Base-by-base conservation (phyloP, 2,888 invertebrate species). In the Drosophila subsilvestris region DNA sequence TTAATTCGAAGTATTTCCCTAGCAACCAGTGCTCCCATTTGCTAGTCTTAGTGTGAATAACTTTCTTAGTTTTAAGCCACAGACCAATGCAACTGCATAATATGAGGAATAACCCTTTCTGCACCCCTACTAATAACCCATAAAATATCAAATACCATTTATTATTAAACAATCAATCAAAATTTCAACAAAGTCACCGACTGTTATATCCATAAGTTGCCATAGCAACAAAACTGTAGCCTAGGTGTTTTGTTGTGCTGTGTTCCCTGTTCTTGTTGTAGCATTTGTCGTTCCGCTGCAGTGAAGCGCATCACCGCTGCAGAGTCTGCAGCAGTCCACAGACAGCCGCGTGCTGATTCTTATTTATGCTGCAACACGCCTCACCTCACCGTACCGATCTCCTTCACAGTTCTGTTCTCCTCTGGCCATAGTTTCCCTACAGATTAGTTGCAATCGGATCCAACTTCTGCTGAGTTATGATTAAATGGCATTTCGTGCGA, bases 401-500 rank as follows among this genome's bases (percentile, higher is more conserved):
- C 25, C 27, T 22, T 0, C 22, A 22, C 22, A 22, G 22, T 22
- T 22, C 22, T 22, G 22, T 22, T 22, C 22, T 22, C 25, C 25
- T 27, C 7, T 18, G 42, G 42, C 45, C 42, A 27, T n/a, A 2
- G 25, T 10, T 8, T 57, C 47, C 44, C 56, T 44, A 20, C 32
- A 60, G 66, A 55, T 63, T 32, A 47, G 63, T 48, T 63, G 70
- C 61, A 56, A 74, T 71, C 74, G 65, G 72, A 74, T 74, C 80
- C 84, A 79, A 78, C 75, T 66, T 72, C 63, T 68, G 75, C 75
- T 79, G 67, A 70, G 73, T 63, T 77, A 74, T 83, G 86, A 86
- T 86, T 86, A 86, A 86, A 86, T 86, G 86, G 63, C 68, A 66
- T 53, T 85, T 86, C 86, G 87, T 87, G 86, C 75, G 60, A 62